Evolutionary conservation across 2,113 vertebrate genomes (phyloP).

Genomic region (Naja naja): DNA sequence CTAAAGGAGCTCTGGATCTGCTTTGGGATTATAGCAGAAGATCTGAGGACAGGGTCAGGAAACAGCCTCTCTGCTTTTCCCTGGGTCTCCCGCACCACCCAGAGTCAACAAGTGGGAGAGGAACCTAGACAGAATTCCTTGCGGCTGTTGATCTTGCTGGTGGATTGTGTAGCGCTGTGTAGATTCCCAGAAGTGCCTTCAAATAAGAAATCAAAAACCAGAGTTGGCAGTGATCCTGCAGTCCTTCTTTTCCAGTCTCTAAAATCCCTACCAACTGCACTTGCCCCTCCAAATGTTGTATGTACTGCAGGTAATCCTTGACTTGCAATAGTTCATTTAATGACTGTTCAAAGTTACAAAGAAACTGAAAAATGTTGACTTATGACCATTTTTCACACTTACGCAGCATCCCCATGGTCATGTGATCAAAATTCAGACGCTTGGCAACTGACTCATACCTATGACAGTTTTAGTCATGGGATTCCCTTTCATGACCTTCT

Average conservation of each 20-base stretch:
- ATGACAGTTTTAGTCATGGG: neutral
- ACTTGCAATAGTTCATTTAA: neutral
- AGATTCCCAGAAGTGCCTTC: neutral
- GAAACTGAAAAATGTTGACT: neutral
- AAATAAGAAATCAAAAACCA: neutral
- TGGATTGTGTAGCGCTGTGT: neutral
- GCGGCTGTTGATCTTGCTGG: neutral
- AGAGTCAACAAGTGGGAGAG: neutral
- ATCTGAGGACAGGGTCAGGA: neutral
- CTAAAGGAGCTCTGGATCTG: neutral
- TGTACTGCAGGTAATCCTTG: neutral
- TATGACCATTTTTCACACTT: neutral
- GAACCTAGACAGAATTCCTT: neutral
- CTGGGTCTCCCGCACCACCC: neutral
- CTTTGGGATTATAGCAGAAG: neutral
- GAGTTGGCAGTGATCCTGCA: neutral
- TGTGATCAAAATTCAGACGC: neutral
- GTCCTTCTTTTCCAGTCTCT: neutral
- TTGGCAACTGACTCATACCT: neutral
- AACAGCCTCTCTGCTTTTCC: neutral
- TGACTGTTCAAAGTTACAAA: neutral
- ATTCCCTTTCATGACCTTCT: neutral
- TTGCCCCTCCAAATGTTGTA: neutral
- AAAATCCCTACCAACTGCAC: neutral
- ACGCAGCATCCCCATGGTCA: neutral